phyloP scores from a whole-genome alignment of 2,113 vertebrate species.

The Edolisoma coerulescens region DNA sequence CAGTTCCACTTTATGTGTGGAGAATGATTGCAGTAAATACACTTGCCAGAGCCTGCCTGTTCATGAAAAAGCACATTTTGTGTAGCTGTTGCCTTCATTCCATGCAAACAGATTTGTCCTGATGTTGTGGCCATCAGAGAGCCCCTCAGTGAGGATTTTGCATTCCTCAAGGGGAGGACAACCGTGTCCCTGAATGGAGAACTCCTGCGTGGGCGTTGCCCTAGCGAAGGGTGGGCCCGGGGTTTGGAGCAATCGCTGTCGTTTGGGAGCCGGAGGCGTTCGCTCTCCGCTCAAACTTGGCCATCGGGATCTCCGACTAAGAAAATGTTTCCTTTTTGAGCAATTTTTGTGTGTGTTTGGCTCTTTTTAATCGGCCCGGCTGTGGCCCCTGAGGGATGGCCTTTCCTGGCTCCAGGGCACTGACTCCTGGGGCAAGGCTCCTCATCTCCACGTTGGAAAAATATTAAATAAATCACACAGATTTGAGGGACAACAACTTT shows the following conservation, averaged over 20 bases:
- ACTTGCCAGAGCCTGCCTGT: background rate
- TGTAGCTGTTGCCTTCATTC: background rate
- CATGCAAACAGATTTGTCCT: background rate
- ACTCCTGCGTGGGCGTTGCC: background rate
- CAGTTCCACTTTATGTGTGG: slow-evolving; percentile 3
- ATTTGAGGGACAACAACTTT: background rate
- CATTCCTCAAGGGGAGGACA: background rate
- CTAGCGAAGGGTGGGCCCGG: background rate
- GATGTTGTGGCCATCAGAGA: background rate
- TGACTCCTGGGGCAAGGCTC: background rate
- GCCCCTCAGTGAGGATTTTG: background rate
- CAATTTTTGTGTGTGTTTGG: background rate
- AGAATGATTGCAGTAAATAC: background rate
- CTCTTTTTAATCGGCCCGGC: background rate
- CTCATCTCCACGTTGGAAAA: background rate
- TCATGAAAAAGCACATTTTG: background rate
- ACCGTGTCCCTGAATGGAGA: background rate
- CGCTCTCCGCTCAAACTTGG: background rate
- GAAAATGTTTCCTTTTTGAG: background rate
- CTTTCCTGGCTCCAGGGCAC: background rate
- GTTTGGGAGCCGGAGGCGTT: background rate
- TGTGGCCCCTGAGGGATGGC: background rate
- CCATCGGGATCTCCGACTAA: background rate
- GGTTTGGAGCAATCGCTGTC: background rate
- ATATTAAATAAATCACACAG: background rate